These are phyloP conservation scores for Ypsolopha sequella DNA, from an alignment of 2,888 invertebrate species.

Conservation along the genomic window DNA sequence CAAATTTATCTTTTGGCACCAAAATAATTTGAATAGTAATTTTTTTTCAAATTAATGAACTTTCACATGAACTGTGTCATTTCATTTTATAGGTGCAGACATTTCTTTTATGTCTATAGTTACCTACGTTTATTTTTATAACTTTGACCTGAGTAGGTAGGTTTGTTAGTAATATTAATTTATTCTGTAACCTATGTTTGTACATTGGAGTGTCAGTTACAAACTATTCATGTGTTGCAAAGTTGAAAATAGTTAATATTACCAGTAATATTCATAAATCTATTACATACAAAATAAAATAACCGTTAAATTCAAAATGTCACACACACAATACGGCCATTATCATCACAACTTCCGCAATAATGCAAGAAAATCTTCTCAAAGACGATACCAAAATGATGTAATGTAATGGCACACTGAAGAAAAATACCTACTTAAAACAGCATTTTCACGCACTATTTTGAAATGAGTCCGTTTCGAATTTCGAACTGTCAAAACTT, in stretches of 20 bases:
- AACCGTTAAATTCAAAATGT: constrained; percentile 28
- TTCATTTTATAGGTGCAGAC: no score
- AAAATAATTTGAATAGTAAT: no score
- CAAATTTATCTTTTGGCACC: no score
- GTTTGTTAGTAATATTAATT: no score
- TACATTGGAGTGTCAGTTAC: neutral
- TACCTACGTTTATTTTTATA: no score
- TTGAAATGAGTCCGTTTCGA: neutral
- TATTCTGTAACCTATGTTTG: no score
- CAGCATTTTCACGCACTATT: constrained; percentile 19
- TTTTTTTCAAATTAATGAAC: no score
- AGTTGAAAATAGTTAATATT: neutral
- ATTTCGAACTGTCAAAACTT: constrained; percentile 3
- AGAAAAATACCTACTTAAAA: constrained; percentile 47
- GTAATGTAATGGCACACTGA: constrained; percentile 13
- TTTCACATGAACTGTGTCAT: no score
- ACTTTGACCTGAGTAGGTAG: no score
- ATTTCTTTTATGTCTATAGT: no score
- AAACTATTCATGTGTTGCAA: neutral
- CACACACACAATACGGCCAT: constrained; percentile 15
- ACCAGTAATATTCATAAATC: neutral
- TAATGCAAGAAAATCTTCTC: constrained; percentile 13
- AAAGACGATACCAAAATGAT: neutral
- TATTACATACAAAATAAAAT: constrained; percentile 4
- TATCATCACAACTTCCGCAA: constrained; percentile 21